Evolutionary conservation across 2,113 vertebrate species (phyloP).

Genomic region (Strigops habroptila): DNA sequence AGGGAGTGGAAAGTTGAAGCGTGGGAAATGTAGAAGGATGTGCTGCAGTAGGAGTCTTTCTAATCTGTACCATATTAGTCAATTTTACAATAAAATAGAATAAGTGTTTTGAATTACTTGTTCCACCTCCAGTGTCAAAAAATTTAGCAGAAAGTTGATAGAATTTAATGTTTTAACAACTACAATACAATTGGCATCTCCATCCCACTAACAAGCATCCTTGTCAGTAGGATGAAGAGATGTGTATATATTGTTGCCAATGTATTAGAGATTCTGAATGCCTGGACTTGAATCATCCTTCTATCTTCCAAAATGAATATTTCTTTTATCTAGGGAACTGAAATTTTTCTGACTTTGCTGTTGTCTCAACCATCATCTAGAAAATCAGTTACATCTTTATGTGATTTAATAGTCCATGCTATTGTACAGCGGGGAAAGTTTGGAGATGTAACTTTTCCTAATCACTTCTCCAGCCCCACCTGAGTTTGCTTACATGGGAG

Average conservation of each 20-base stretch:
- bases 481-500: neutral
- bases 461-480: neutral
- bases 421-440: neutral
- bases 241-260: neutral
- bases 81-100: neutral
- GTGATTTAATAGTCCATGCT: neutral
- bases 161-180: neutral
- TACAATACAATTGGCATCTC: neutral
- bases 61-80: neutral
- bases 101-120: neutral
- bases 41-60: neutral
- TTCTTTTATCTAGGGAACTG: neutral
- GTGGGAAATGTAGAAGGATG: neutral
- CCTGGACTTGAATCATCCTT: neutral
- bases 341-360: neutral
- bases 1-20: neutral
- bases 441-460: neutral
- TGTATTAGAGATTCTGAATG: neutral
- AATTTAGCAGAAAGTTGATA: neutral
- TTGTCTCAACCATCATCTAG: neutral
- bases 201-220: neutral
- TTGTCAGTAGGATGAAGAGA: neutral
- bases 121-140: neutral
- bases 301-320: neutral
- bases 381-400: neutral